Base-by-base conservation (phyloP, 2,113 vertebrate genomes). In the Clupea harengus region DNA sequence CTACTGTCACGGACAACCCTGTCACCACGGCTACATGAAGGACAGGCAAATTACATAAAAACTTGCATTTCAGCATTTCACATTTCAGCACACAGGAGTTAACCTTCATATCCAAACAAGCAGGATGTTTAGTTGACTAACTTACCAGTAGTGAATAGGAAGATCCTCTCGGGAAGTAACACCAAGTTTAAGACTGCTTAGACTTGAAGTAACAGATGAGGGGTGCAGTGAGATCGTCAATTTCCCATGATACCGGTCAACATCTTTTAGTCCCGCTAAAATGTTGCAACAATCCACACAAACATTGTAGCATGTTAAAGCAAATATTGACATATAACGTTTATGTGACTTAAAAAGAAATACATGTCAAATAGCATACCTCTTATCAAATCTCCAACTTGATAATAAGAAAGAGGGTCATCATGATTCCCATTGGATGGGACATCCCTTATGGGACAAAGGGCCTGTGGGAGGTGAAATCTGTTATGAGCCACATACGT, bases 191-290 rank as follows among this genome's bases (percentile, higher is more conserved):
- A 95, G 93, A 89, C 92, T 93, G 83, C 94, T 93, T 8, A 97
- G 85, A 44, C 86, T 94, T 60, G 95, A 90, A 47, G 96, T 94
- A 85, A 99, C 94, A 82, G 96, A 96, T 5, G 96, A 94, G 85
- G 91, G 95, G 28, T 96, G 96, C 10, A 99, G 95, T 0, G 98
- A 99, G 1, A 98, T 91, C 0, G 96, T 97, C 88, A 99, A 94
- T 91, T 99, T 99, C 93, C 98, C 96, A 11, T 99, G 97, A 87
- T 97, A 99, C 75, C 97, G 97, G 91, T 99, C 98, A 25, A 99
- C 94, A 13, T 99, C 98, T 91, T 99, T 99, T 91, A 99, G 93
- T 1, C 94, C 97, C 92, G 96, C 98, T 99, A 89, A 0, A 90
- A 32, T 39, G 13, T 78, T 78, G 72, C 10, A 78, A 78, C 28